Evolutionary conservation across 2,113 vertebrate genomes (phyloP).

Genomic region (Tetrax tetrax): DNA sequence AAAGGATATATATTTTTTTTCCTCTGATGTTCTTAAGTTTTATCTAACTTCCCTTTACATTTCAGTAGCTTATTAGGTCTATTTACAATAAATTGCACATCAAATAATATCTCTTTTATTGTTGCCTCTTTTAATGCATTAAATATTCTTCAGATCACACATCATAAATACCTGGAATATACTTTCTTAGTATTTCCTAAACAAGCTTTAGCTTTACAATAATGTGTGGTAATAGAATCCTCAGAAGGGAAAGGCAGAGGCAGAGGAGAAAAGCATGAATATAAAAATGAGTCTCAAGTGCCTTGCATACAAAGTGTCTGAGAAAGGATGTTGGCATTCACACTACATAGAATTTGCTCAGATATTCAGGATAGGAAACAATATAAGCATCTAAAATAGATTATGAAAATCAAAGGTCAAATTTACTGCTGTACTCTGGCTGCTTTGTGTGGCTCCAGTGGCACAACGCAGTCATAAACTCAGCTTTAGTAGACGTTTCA

Average conservation of each 20-base stretch:
- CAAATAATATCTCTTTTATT: slow-evolving; percentile 15
- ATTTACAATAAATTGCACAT: not conserved
- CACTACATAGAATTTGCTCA: not conserved
- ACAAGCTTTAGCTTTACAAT: slow-evolving; percentile 13
- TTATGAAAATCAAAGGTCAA: not conserved
- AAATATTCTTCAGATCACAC: slow-evolving; percentile 30
- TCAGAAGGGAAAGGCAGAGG: not conserved
- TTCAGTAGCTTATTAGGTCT: not conserved
- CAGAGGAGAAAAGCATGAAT: not conserved
- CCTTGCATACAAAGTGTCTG: not conserved
- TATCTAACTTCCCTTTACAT: not conserved
- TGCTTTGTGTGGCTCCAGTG: not conserved
- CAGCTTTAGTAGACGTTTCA: not conserved
- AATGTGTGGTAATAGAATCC: not conserved
- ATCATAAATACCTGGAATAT: not conserved
- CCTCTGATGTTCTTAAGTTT: not conserved
- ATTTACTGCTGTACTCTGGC: not conserved
- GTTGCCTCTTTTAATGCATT: slow-evolving; percentile 26
- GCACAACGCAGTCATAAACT: not conserved
- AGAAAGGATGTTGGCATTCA: not conserved
- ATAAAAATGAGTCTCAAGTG: not conserved
- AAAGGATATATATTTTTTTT: not conserved
- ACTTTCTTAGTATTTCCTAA: slow-evolving; percentile 13
- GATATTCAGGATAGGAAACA: not conserved
- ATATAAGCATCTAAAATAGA: not conserved